Conservation (phyloP, 2,888 invertebrate genomes). For the Brassicogethes aeneus region DNA sequence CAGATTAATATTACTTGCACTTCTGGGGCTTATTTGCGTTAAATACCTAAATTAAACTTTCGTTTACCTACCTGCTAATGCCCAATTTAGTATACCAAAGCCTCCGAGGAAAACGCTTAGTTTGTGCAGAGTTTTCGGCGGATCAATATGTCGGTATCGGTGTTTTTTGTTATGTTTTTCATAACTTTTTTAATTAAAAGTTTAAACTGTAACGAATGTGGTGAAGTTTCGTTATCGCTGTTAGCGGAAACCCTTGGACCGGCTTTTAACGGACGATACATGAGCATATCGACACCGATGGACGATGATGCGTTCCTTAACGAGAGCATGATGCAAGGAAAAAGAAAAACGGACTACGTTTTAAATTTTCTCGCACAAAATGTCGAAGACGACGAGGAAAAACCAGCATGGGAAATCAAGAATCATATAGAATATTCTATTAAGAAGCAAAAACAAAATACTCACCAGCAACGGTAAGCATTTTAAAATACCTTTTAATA, state of each 20-base stretch:
- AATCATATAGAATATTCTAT: not conserved
- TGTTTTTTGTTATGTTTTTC: too few species aligned
- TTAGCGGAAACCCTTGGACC: slow-evolving; percentile 40
- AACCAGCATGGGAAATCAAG: not conserved
- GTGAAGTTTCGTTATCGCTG: slow-evolving; percentile 21
- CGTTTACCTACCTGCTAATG: not conserved
- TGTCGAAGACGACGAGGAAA: not conserved
- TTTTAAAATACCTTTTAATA: too few species aligned
- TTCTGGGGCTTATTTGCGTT: too few species aligned
- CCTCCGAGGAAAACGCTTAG: too few species aligned
- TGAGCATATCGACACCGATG: slow-evolving; percentile 34
- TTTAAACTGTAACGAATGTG: slow-evolving; percentile 13
- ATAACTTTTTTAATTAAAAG: too few species aligned
- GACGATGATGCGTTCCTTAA: not conserved
- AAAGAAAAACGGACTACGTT: not conserved
- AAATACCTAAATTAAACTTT: not conserved
- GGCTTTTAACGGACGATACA: slow-evolving; percentile 42
- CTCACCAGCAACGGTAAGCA: too few species aligned
- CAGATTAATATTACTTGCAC: too few species aligned
- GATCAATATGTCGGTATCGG: too few species aligned
- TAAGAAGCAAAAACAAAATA: too few species aligned
- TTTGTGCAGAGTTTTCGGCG: too few species aligned
- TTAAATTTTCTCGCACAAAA: not conserved
- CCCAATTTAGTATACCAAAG: too few species aligned
- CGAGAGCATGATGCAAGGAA: not conserved